Percentiles rank a stretch among this genome's conserved stretches.
Evolutionary conservation across 2,888 invertebrate genomes (phyloP).

Genomic region (Helleia helle): DNA sequence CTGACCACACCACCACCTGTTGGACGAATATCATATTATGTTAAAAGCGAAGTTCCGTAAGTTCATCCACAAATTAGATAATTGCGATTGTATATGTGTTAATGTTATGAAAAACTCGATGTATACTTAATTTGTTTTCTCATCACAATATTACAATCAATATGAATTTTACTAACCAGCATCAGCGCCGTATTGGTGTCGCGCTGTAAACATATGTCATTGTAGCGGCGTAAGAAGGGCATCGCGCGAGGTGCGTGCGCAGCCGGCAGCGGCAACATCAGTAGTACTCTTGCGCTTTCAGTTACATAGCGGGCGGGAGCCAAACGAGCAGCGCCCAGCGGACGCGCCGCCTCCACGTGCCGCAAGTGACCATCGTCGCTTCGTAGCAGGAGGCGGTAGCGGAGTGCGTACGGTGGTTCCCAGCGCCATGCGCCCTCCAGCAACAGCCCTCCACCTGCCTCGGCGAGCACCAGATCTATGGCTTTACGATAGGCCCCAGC

Average conservation of each 20-base stretch:
- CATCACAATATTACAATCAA: too few relatives aligned
- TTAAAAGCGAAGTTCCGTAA: too few relatives aligned
- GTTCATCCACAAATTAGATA: too few relatives aligned
- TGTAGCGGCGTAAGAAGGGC: slow-evolving; percentile 82
- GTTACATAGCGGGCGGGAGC: slow-evolving; percentile 96
- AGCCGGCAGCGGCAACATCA: slow-evolving; percentile 72
- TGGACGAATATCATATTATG: too few relatives aligned
- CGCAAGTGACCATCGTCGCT: slow-evolving; percentile 82
- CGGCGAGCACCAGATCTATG: slow-evolving; percentile 52
- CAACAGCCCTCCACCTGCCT: slow-evolving; percentile 18
- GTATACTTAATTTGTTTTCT: too few relatives aligned
- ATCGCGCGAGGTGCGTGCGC: slow-evolving; percentile 45
- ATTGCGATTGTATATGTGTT: too few relatives aligned
- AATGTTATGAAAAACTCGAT: too few relatives aligned
- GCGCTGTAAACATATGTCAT: slow-evolving; percentile 80
- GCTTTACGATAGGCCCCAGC: slow-evolving; percentile 79
- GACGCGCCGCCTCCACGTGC: slow-evolving; percentile 85
- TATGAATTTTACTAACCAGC: slow-evolving; percentile 75
- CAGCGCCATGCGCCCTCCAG: slow-evolving; percentile 50
- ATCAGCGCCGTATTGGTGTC: slow-evolving; percentile 86
- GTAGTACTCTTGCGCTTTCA: slow-evolving; percentile 88
- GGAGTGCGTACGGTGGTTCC: slow-evolving; percentile 43
- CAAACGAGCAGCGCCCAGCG: slow-evolving; percentile 90
- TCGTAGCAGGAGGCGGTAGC: slow-evolving; percentile 39
- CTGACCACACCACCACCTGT: slow-evolving; percentile 17